These are phyloP conservation scores for Dendrolimus kikuchii DNA, from an alignment of 1,140 invertebrate species.

Conservation along the genomic window DNA sequence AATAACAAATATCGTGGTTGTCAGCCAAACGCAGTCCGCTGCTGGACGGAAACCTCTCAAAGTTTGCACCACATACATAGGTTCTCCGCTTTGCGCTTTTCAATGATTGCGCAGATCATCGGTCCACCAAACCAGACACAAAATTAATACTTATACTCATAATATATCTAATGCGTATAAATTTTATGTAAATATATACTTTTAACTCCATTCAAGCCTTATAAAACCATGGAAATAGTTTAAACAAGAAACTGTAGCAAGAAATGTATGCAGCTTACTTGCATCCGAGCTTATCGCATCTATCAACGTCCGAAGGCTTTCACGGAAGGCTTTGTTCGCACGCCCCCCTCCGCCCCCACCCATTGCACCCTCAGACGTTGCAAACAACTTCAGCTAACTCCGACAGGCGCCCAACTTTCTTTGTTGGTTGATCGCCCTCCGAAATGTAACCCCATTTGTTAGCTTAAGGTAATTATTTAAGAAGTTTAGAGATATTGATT, in stretches of 20 bases:
- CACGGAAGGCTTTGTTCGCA: slow-evolving; percentile 68
- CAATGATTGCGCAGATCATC: too few relatives aligned
- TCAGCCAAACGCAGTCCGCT: too few relatives aligned
- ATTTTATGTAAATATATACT: too few relatives aligned
- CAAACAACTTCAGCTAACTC: slow-evolving; percentile 57
- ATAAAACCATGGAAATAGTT: background rate
- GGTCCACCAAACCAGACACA: too few relatives aligned
- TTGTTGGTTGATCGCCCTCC: slow-evolving; percentile 37
- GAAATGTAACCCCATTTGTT: slow-evolving; percentile 30
- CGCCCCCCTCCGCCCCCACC: slow-evolving; percentile 16
- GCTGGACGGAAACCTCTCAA: too few relatives aligned
- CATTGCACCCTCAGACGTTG: slow-evolving; percentile 33
- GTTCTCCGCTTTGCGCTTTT: too few relatives aligned
- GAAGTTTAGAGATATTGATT: too few relatives aligned
- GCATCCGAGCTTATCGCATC: slow-evolving; percentile 70
- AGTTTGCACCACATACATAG: too few relatives aligned
- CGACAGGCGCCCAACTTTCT: slow-evolving; percentile 37
- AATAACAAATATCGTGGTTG: too few relatives aligned
- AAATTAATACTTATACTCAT: too few relatives aligned
- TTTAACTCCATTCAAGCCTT: too few relatives aligned
- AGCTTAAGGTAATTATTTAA: slow-evolving; percentile 14
- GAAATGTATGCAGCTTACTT: slow-evolving; percentile 68
- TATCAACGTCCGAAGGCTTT: slow-evolving; percentile 71
- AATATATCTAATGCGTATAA: too few relatives aligned
- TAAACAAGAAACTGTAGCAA: slow-evolving; percentile 41